Conservation (phyloP, 2,888 invertebrate species). For the Leucoptera coffeella region DNA sequence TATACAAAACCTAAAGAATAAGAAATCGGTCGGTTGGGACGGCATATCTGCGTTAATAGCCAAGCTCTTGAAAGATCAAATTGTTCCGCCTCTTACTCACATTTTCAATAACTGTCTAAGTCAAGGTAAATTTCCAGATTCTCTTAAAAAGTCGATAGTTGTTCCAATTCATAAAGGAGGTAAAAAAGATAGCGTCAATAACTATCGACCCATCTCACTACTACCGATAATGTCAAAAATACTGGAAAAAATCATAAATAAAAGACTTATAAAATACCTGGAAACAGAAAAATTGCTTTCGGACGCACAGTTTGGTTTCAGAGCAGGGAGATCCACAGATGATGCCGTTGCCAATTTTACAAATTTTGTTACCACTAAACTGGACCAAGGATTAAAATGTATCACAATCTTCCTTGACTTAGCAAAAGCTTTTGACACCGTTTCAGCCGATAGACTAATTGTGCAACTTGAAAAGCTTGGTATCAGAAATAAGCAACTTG, state of each 20-base stretch:
- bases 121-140: slow-evolving; percentile 4
- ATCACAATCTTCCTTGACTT: slow-evolving; percentile 6
- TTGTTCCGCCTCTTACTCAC: slow-evolving; percentile 2
- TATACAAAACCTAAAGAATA: slow-evolving; percentile 3
- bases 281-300: slow-evolving; percentile 5
- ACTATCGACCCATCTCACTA: slow-evolving; percentile 5
- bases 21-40: slow-evolving; percentile 4
- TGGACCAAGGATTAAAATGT: slow-evolving; percentile 3
- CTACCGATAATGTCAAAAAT: slow-evolving; percentile 3
- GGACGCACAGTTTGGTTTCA: slow-evolving; percentile 6
- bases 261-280: slow-evolving; percentile 2
- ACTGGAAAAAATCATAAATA: slow-evolving; percentile 5
- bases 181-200: slow-evolving; percentile 2
- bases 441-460: too few species aligned
- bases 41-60: slow-evolving; percentile 1
- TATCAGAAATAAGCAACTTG: slow-evolving; percentile 4
- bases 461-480: slow-evolving; percentile 3
- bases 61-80: background rate
- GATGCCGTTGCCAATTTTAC: slow-evolving; percentile 4
- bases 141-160: slow-evolving; percentile 4
- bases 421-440: slow-evolving; percentile 5
- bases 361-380: slow-evolving; percentile 1
- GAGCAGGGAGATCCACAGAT: slow-evolving; percentile 5
- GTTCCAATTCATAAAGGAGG: slow-evolving; percentile 5
- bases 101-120: slow-evolving; percentile 3